Conservation (phyloP, 1,140 invertebrate genomes). For the Eufriesea mexicana region DNA sequence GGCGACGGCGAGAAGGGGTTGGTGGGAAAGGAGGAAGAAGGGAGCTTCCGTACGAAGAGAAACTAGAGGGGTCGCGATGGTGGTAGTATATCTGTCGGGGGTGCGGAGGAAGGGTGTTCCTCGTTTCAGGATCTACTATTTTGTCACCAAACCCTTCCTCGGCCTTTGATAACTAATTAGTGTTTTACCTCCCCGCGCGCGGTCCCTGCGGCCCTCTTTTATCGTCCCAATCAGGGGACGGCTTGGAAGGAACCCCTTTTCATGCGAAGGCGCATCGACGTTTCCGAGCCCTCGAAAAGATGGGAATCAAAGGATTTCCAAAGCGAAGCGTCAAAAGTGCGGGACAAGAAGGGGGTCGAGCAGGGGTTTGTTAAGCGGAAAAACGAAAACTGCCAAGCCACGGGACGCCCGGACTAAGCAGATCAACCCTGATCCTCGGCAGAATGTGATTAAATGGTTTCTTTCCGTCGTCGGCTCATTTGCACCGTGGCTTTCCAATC, state of each 20-base stretch:
- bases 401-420: slow-evolving; percentile 23
- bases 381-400: slow-evolving; percentile 29
- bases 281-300: slow-evolving; percentile 68
- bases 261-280: slow-evolving; percentile 68
- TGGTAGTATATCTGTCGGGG: slow-evolving; percentile 55
- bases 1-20: slow-evolving; percentile 2
- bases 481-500: background rate
- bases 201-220: slow-evolving; percentile 75
- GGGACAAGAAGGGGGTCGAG: slow-evolving; percentile 23
- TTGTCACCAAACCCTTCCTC: slow-evolving; percentile 80
- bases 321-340: slow-evolving; percentile 64
- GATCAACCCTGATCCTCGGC: slow-evolving; percentile 41
- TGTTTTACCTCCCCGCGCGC: slow-evolving; percentile 76
- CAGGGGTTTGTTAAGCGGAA: slow-evolving; percentile 56
- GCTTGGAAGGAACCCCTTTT: slow-evolving; percentile 69
- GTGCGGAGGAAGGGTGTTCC: slow-evolving; percentile 41
- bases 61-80: slow-evolving; percentile 34
- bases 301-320: slow-evolving; percentile 72
- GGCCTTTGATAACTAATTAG: slow-evolving; percentile 83
- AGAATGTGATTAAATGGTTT: slow-evolving; percentile 47
- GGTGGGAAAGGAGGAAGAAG: slow-evolving; percentile 37
- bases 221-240: slow-evolving; percentile 80
- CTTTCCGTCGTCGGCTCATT: slow-evolving; percentile 20
- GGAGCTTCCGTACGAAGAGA: slow-evolving; percentile 49
- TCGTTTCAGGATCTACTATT: slow-evolving; percentile 76